These are phyloP conservation scores for Amazona vittata DNA, from an alignment of 2,113 vertebrate genomes.

Conservation along the genomic window DNA sequence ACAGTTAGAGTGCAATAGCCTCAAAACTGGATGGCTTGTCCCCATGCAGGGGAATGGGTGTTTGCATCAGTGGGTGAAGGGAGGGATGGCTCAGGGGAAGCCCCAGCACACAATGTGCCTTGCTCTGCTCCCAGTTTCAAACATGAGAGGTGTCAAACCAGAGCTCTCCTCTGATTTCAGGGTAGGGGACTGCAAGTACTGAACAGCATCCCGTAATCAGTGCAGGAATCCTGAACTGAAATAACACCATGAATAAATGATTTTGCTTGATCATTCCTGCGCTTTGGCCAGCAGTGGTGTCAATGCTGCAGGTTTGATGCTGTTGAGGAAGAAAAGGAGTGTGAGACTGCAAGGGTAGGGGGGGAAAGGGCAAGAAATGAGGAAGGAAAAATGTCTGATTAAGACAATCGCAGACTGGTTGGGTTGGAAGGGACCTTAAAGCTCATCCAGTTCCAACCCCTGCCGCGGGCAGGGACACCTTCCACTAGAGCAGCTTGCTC, in stretches of 20 bases:
- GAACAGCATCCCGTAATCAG: rapidly evolving
- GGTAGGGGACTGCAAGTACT: rapidly evolving
- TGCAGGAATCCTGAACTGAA: neutral
- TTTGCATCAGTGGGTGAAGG: neutral
- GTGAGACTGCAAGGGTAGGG: neutral
- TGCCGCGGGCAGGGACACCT: neutral
- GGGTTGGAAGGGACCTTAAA: neutral
- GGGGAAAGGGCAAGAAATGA: neutral
- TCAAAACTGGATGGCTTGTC: neutral
- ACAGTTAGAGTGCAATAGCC: neutral
- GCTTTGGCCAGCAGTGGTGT: neutral
- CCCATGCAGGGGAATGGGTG: neutral
- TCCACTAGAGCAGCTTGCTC: too few species aligned
- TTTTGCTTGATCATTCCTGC: neutral
- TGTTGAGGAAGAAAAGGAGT: neutral
- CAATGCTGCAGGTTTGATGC: neutral
- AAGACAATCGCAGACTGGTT: neutral
- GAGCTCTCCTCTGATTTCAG: neutral
- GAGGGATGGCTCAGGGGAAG: neutral
- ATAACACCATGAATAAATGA: rapidly evolving
- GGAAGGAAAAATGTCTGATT: neutral
- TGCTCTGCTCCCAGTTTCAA: neutral
- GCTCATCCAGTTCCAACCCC: rapidly evolving
- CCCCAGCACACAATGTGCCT: rapidly evolving
- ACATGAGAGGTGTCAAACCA: rapidly evolving